Percentiles rank a stretch among this genome's conserved stretches.
Evolutionary conservation across 2,888 invertebrate genomes (phyloP).

Genomic region (Eugnorisma glareosa): DNA sequence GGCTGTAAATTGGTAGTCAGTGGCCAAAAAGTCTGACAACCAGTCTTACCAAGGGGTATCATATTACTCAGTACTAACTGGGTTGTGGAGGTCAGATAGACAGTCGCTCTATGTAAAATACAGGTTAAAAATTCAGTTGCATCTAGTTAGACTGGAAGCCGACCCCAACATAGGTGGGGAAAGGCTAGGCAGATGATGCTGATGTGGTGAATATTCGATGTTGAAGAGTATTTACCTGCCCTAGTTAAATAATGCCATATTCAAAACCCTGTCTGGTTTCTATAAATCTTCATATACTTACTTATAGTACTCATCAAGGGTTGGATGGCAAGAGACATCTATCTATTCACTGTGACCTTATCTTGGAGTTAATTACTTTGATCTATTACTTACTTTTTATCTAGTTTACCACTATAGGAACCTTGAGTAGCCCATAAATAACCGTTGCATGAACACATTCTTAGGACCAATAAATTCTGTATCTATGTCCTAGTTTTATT

Average conservation of each 20-base stretch:
- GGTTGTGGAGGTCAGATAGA: too few species aligned
- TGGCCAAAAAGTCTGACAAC: too few species aligned
- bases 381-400: constrained; percentile 32
- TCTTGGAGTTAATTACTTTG: constrained; percentile 27
- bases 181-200: not conserved
- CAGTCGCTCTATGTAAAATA: not conserved
- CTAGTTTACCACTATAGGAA: constrained; percentile 3
- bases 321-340: not conserved
- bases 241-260: not conserved
- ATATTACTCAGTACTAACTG: too few species aligned
- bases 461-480: constrained; percentile 43
- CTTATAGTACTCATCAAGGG: not conserved
- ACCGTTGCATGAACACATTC: constrained; percentile 24
- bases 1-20: not conserved
- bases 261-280: not conserved
- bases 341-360: constrained; percentile 28
- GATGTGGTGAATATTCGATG: not conserved
- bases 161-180: not conserved
- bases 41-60: not conserved
- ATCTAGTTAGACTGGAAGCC: not conserved
- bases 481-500: constrained; percentile 30
- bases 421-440: constrained; percentile 34
- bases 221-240: not conserved
- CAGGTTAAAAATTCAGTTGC: not conserved
- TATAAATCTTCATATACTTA: not conserved